Evolutionary conservation across 2,113 vertebrate species (phyloP).

Genomic region (Egretta garzetta): DNA sequence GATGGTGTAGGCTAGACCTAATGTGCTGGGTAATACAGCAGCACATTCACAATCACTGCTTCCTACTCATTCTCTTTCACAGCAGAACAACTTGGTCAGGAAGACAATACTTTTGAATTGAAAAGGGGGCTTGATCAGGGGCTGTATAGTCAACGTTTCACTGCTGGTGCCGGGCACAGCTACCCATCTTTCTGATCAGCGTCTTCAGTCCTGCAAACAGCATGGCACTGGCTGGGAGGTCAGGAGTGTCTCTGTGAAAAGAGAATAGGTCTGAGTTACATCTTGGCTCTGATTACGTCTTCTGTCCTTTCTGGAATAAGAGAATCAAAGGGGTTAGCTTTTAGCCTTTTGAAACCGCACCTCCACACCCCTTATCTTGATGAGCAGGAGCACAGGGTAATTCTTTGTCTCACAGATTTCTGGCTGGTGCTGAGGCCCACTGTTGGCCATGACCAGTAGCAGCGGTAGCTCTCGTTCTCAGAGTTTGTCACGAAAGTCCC

Average conservation of each 20-base stretch:
- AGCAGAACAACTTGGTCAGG: neutral
- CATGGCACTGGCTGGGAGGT: neutral
- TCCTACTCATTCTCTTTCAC: neutral
- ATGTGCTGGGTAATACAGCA: neutral
- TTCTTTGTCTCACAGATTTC: neutral
- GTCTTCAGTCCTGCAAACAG: neutral
- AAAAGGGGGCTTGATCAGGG: neutral
- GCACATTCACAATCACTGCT: neutral
- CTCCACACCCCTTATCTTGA: neutral
- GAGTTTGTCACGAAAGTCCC: neutral
- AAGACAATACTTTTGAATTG: neutral
- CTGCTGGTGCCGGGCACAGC: neutral
- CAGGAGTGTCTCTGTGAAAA: neutral
- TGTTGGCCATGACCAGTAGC: neutral
- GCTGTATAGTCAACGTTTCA: neutral
- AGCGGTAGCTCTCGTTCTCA: neutral
- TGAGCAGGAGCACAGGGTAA: neutral
- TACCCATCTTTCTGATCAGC: neutral
- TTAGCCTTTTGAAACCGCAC: neutral
- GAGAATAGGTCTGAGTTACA: neutral
- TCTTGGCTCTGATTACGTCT: neutral
- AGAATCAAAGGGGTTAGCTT: neutral
- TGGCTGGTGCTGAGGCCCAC: neutral
- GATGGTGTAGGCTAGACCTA: neutral
- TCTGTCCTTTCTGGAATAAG: neutral